phyloP scores from a whole-genome alignment of 2,888 invertebrate genomes.

The Pyrocoelia pectoralis region DNA sequence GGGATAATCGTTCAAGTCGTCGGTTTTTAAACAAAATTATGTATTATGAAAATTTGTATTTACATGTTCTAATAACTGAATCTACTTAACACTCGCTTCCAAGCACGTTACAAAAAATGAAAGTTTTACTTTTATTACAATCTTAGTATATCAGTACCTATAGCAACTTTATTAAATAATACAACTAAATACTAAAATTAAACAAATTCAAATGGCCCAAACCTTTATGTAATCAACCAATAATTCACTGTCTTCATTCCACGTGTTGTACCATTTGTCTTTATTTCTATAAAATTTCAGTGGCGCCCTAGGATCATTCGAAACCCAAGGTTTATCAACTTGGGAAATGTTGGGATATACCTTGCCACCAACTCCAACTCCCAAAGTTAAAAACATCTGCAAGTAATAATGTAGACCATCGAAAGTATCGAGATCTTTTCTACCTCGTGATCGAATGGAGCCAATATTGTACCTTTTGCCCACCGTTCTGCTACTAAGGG shows the following conservation, averaged over 20 bases:
- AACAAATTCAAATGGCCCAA: conserved; percentile 62
- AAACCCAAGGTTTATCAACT: conserved; percentile 79
- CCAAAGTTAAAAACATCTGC: conserved; percentile 78
- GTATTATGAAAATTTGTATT: too few relatives aligned
- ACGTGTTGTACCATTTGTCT: conserved; percentile 69
- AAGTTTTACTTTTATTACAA: too few relatives aligned
- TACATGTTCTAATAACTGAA: too few relatives aligned
- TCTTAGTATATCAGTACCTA: too few relatives aligned
- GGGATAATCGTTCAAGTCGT: too few relatives aligned
- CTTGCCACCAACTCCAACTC: conserved; percentile 80
- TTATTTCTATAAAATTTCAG: conserved; percentile 72
- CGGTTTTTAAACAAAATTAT: too few relatives aligned
- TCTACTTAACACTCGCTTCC: too few relatives aligned
- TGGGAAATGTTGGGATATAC: conserved; percentile 80
- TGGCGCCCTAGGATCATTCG: conserved; percentile 70
- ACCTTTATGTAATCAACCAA: conserved; percentile 74
- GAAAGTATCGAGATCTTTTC: conserved; percentile 67
- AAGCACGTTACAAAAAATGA: too few relatives aligned
- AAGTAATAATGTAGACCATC: conserved; percentile 41
- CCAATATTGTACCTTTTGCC: conserved; percentile 66
- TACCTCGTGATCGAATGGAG: conserved; percentile 81
- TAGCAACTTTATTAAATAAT: too few relatives aligned
- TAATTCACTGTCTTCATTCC: conserved; percentile 69
- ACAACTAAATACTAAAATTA: background rate
- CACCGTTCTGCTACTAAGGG: conserved; percentile 63